Percentiles rank a stretch among this genome's conserved stretches.
Evolutionary conservation across 2,888 invertebrate species (phyloP).

Genomic region (Rhimphoctona megacephalus): DNA sequence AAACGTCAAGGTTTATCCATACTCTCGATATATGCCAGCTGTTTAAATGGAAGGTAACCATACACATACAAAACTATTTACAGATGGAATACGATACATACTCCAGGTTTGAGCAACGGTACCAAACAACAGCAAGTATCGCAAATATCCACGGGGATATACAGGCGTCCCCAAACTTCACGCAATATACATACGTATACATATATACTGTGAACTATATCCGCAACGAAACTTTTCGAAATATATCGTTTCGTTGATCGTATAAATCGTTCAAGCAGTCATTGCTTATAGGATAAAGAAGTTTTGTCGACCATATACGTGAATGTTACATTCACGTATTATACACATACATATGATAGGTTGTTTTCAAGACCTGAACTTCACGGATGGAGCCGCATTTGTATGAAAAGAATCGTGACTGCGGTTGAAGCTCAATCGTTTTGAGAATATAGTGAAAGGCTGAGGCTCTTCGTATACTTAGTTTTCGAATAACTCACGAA

Average conservation of each 20-base stretch:
- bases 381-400: not conserved
- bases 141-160: constrained; percentile 45
- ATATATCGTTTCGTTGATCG: constrained; percentile 69
- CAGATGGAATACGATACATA: constrained; percentile 17
- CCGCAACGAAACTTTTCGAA: constrained; percentile 67
- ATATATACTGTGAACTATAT: constrained; percentile 33
- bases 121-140: constrained; percentile 33
- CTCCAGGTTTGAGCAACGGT: constrained; percentile 41
- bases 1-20: not conserved
- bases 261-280: constrained; percentile 70
- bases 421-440: constrained; percentile 30
- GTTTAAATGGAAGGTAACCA: not conserved
- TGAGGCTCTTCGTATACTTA: constrained; percentile 22
- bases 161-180: constrained; percentile 37
- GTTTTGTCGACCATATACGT: constrained; percentile 5
- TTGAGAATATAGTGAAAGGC: constrained; percentile 8
- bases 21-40: not conserved
- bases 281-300: constrained; percentile 64
- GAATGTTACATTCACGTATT: constrained; percentile 4
- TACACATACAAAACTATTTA: not conserved
- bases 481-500: constrained; percentile 63
- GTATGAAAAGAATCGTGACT: constrained; percentile 20
- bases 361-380: constrained; percentile 20
- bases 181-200: constrained; percentile 12
- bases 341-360: constrained; percentile 21